These are phyloP conservation scores for Cyanocitta stelleri DNA, from an alignment of 2,113 vertebrate genomes.

Conservation along the genomic window DNA sequence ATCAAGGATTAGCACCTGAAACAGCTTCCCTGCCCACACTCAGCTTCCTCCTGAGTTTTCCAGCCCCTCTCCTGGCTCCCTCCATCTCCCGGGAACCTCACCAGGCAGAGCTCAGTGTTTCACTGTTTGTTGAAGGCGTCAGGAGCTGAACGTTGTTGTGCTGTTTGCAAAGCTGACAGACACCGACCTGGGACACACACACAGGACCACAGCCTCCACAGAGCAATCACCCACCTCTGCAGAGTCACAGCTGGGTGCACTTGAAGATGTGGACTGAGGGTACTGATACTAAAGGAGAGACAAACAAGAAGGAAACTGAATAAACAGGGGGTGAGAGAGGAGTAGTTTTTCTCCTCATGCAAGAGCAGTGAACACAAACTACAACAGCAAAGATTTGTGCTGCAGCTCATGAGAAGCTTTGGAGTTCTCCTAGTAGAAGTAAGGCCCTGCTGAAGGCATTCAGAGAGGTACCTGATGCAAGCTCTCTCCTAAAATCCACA, in stretches of 20 bases:
- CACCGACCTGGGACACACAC: rapidly evolving
- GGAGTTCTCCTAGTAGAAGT: not conserved
- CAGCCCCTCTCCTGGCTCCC: not conserved
- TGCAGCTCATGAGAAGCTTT: not conserved
- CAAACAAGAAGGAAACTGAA: not conserved
- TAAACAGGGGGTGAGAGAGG: not conserved
- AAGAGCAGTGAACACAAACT: not conserved
- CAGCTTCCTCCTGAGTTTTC: not conserved
- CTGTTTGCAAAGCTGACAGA: not conserved
- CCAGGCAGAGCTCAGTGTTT: not conserved
- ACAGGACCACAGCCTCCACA: not conserved
- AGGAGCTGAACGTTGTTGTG: not conserved
- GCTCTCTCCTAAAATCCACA: not conserved
- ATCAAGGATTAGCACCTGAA: not conserved
- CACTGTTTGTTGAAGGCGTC: rapidly evolving
- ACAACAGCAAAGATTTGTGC: not conserved
- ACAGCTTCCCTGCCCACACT: not conserved
- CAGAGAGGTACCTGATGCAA: not conserved
- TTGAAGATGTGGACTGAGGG: not conserved
- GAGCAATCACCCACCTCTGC: not conserved
- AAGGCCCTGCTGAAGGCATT: not conserved
- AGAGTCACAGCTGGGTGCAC: not conserved
- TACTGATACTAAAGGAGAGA: not conserved
- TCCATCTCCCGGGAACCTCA: not conserved
- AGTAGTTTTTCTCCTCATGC: not conserved